Base-by-base conservation (phyloP, 92 coral and sea anemone species). In the Blastomussa wellsi region DNA sequence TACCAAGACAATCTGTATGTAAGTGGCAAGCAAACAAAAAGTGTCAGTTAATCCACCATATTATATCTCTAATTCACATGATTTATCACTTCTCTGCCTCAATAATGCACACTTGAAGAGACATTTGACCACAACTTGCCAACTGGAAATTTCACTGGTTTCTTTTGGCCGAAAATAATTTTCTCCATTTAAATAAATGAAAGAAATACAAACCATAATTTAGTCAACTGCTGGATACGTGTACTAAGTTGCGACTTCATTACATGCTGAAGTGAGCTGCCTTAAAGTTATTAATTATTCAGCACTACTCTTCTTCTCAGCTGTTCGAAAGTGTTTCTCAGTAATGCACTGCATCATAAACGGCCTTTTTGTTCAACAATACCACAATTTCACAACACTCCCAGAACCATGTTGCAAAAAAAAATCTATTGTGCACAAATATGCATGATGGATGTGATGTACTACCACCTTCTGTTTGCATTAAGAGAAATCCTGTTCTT, bases 251-350 rank as follows among this genome's bases (percentile, higher is more conserved):
- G 7, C 10, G 24, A 57, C 26, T 57, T 57, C 29, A 8, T 1
- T 68, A 1, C 0, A 47, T 2, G 20, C 6, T n/a, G 20, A 52
- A 47, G 20, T 31, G 32, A 35, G 15, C 41, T 52, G 51, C 28
- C 28, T 77, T 49, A 77, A 77, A 26, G 73, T 79, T 59, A 55
- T 79, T 3, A 79, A 79, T 79, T 26, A 79, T 79, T 79, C 53
- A 79, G 19, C 9, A 60, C 20, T 2, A 24, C 4, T 37, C 83
- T 38, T n/a, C n/a, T n/a, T n/a, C 44, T 26, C 82, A 59, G 69
- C 26, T n/a, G 22, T 24, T 78, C 15, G 72, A n/a, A 51, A 17
- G 66, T 33, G 31, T 22, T 24, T 35, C 8, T 32, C 35, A 39
- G 38, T 73, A 60, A 79, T 64, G n/a, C 53, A 62, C 59, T 41